A percentile compares a stretch with the other conserved stretches of the same genome.
Evolutionary conservation across 1,140 invertebrate species (phyloP).

Genomic region (Drosophila asahinai): DNA sequence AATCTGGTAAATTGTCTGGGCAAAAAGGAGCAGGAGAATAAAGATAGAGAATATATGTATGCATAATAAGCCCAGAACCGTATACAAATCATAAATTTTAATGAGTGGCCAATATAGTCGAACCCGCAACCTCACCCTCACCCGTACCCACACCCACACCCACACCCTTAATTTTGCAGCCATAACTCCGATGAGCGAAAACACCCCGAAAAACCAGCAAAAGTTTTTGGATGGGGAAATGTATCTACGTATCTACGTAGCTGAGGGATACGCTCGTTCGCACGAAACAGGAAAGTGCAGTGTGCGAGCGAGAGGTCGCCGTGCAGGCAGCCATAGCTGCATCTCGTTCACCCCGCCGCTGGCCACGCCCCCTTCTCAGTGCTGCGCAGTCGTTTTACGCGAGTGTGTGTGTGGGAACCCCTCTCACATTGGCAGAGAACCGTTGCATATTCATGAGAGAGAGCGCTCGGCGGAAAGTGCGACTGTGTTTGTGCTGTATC

Average conservation of each 20-base stretch:
- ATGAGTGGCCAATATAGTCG: conserved; percentile 61
- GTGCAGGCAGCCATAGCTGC: conserved; percentile 57
- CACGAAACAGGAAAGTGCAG: conserved; percentile 55
- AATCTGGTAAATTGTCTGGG: conserved; percentile 79
- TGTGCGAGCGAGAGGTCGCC: conserved; percentile 59
- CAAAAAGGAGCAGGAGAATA: conserved; percentile 41
- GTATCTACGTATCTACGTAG: conserved; percentile 13
- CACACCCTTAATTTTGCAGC: conserved; percentile 12
- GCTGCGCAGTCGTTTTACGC: conserved; percentile 61
- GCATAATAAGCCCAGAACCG: conserved; percentile 71
- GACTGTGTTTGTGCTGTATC: conserved; percentile 24
- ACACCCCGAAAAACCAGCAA: conserved; percentile 28
- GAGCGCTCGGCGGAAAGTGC: neutral
- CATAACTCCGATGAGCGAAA: conserved; percentile 25
- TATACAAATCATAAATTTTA: conserved; percentile 83
- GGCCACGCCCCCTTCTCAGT: conserved; percentile 60
- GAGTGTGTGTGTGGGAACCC: conserved; percentile 43
- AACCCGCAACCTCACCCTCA: neutral
- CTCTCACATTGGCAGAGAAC: conserved; percentile 61
- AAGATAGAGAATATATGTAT: conserved; percentile 43
- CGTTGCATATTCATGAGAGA: conserved; percentile 75
- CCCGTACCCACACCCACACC: neutral
- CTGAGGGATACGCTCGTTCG: neutral
- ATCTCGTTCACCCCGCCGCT: conserved; percentile 33
- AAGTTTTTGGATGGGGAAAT: conserved; percentile 10